phyloP scores from a whole-genome alignment of 2,113 vertebrate species.

The Chiloscyllium plagiosum region DNA sequence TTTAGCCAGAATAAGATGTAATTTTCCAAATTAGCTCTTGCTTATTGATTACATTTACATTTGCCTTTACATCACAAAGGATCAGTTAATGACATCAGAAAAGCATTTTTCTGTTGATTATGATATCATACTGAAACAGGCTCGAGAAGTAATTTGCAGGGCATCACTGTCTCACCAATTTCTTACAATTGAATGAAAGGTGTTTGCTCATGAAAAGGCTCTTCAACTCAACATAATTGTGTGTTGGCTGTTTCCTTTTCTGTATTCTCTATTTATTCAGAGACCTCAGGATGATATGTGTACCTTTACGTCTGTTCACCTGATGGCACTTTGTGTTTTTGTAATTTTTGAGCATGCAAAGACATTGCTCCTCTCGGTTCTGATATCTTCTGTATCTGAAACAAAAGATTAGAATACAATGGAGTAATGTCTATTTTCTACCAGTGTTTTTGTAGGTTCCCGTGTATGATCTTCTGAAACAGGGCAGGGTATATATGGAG shows the following conservation, averaged over 20 bases:
- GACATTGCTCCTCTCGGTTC: not conserved
- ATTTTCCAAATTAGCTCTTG: no score
- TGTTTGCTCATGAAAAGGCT: not conserved
- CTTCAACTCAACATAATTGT: not conserved
- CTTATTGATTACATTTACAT: no score
- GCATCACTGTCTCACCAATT: not conserved
- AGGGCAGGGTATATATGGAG: not conserved
- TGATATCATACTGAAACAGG: not conserved
- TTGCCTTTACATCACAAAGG: no score
- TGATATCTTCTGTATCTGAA: not conserved
- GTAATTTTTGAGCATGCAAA: not conserved
- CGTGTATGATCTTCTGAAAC: not conserved
- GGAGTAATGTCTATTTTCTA: not conserved
- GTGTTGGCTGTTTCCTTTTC: not conserved
- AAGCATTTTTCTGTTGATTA: not conserved
- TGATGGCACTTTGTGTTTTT: not conserved
- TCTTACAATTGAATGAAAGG: not conserved
- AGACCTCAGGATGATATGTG: not conserved
- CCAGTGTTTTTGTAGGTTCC: not conserved
- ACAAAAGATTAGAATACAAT: not conserved
- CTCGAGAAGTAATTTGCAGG: not conserved
- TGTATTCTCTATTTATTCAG: not conserved
- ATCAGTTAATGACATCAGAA: no score
- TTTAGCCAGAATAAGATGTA: no score
- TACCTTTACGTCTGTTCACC: not conserved